Conservation (phyloP, 2,888 invertebrate species). For the Eupithecia vulgata region DNA sequence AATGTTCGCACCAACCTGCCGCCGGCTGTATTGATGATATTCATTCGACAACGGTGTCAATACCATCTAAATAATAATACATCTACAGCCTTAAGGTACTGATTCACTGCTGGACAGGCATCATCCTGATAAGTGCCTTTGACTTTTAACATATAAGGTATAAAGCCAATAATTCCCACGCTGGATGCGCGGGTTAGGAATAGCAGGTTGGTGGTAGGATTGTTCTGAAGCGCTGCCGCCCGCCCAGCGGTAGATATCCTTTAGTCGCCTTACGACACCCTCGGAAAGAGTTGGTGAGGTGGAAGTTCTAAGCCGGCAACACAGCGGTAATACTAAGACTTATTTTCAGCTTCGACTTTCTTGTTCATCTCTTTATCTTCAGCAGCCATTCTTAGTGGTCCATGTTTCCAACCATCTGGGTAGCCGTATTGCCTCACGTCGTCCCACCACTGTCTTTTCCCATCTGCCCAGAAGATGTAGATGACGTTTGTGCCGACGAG, state of each 20-base stretch:
- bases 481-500: slow-evolving; percentile 86
- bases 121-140: too few species aligned
- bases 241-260: not conserved
- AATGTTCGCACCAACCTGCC: too few species aligned
- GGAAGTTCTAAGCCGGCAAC: not conserved
- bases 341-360: slow-evolving; percentile 59
- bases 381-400: slow-evolving; percentile 62
- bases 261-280: not conserved
- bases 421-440: slow-evolving; percentile 82
- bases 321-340: slow-evolving; percentile 27
- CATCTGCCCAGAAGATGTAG: slow-evolving; percentile 87
- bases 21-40: too few species aligned
- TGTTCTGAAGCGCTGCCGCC: not conserved
- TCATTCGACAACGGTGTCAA: too few species aligned
- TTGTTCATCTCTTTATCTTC: slow-evolving; percentile 72
- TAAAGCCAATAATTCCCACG: not conserved
- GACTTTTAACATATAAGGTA: not conserved
- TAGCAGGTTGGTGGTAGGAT: not conserved
- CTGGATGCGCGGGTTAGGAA: not conserved
- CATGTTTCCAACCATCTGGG: slow-evolving; percentile 75
- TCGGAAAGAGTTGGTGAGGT: not conserved
- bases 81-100: too few species aligned
- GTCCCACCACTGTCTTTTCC: slow-evolving; percentile 90
- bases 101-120: too few species aligned
- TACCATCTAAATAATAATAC: too few species aligned